Conservation (phyloP, 2,888 invertebrate species). For the Dusona sp. region DNA sequence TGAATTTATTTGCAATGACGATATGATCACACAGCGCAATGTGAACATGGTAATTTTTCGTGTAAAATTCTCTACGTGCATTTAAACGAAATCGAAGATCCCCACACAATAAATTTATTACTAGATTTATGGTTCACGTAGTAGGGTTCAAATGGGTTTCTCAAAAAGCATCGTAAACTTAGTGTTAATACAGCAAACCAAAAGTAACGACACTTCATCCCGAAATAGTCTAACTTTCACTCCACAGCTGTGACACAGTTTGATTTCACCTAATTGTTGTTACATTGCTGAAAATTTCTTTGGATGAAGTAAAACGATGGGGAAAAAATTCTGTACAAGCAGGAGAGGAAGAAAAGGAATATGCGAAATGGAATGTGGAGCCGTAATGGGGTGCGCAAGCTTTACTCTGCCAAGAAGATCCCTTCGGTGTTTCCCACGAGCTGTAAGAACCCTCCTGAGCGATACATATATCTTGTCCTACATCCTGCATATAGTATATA, state of each 20-base stretch:
- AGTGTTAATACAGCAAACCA: no score
- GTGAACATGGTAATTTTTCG: no score
- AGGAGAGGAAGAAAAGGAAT: background rate
- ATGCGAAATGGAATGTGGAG: constrained; percentile 56
- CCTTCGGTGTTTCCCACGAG: constrained; percentile 58
- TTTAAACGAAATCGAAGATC: no score
- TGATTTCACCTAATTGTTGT: background rate
- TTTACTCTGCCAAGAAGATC: constrained; percentile 66
- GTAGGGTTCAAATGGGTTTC: no score
- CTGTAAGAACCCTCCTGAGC: constrained; percentile 59
- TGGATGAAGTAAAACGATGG: constrained; percentile 15
- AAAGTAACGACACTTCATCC: background rate
- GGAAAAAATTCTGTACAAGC: constrained; percentile 21
- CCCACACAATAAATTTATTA: no score
- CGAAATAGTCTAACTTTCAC: background rate
- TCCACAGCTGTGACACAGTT: background rate
- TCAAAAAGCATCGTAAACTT: no score
- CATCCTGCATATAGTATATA: constrained; percentile 8
- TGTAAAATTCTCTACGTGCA: no score
- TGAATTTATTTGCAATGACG: no score
- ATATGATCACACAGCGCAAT: no score
- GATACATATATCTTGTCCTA: constrained; percentile 31
- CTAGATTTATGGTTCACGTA: no score
- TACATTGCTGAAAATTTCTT: background rate
- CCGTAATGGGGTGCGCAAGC: constrained; percentile 66